Base-by-base conservation (phyloP, 2,797 vertebrate genomes). In the Hapalemur alaotrensis region DNA sequence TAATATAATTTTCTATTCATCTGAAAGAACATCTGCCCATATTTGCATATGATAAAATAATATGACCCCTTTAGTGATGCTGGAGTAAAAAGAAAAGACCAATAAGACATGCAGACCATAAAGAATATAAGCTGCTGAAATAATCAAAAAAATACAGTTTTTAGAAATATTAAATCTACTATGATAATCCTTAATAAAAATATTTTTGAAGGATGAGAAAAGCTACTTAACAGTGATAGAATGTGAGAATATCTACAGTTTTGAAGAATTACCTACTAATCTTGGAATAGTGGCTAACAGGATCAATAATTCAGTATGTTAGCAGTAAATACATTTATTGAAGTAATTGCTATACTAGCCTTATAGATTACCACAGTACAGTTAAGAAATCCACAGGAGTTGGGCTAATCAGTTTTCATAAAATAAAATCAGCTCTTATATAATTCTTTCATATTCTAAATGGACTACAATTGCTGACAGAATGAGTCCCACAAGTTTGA, bases 291-390 rank as follows among this genome's bases (percentile, higher is more conserved):
- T 97, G 95, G 92, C 98, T 98, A 98, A 98, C 95, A 98, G 98
- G 97, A 98, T 98, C 96, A 89, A 95, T 97, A 97, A 98, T 98
- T 98, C 95, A 97, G 98, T 98, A 98, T 98, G 98, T 98, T 98
- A 98, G 97, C 95, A 97, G 96, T 96, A 98, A 98, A 98, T 98
- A 98, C 93, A 54, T 98, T 98, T 98, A 97, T 98, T 98, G 97
- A 98, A 98, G 97, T 96, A 98, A 98, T 98, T 98, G 97, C 97
- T 98, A n/a, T 94, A 94, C 94, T 98, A 98, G 98, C 98, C 97
- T 98, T 97, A 93, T 98, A 98, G 98, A 94, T 98, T 97, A 97
- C 97, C 82, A 97, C 54, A 89, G 97, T 96, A 96, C 72, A 96
- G 88, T 98, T 98, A 98, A 97, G 96, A 98, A 98, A 98, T 97